A percentile compares a stretch with the other conserved stretches of the same genome.
Evolutionary conservation across 2,113 vertebrate species (phyloP).

Genomic region (Cacatua alba): DNA sequence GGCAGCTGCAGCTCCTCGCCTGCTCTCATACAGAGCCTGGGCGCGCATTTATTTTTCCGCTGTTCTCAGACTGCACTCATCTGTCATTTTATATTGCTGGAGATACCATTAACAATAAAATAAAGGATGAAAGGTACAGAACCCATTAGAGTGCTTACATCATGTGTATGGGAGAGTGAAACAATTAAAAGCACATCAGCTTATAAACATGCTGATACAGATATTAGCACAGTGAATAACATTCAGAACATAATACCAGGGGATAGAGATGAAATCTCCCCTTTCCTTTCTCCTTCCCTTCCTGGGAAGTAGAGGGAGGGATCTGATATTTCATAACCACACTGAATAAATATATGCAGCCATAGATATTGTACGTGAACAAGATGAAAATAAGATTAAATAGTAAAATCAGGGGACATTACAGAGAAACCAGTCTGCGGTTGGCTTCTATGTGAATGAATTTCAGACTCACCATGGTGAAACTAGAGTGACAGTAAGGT

Average conservation of each 20-base stretch:
- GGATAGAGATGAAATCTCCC: slow-evolving; percentile 46
- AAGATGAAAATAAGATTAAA: slow-evolving; percentile 50
- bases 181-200: slow-evolving; percentile 78
- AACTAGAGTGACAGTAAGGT: not conserved
- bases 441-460: not conserved
- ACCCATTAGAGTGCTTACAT: slow-evolving; percentile 75
- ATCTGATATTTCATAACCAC: not conserved
- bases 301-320: not conserved
- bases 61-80: slow-evolving; percentile 73
- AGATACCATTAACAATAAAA: slow-evolving; percentile 80
- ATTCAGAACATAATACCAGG: slow-evolving; percentile 36
- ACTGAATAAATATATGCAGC: not conserved
- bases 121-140: slow-evolving; percentile 70
- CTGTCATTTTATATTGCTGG: slow-evolving; percentile 79
- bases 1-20: slow-evolving; percentile 38
- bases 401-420: slow-evolving; percentile 15
- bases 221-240: slow-evolving; percentile 74
- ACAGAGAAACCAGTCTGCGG: not conserved
- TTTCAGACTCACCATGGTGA: slow-evolving; percentile 24
- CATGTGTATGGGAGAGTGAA: slow-evolving; percentile 60
- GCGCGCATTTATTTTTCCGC: slow-evolving; percentile 76
- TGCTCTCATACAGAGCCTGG: slow-evolving; percentile 65
- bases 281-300: slow-evolving; percentile 10
- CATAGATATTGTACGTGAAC: not conserved
- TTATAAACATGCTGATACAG: slow-evolving; percentile 76